These are phyloP conservation scores for Marmota monax DNA, from an alignment of 2,113 vertebrate species.

Conservation along the genomic window DNA sequence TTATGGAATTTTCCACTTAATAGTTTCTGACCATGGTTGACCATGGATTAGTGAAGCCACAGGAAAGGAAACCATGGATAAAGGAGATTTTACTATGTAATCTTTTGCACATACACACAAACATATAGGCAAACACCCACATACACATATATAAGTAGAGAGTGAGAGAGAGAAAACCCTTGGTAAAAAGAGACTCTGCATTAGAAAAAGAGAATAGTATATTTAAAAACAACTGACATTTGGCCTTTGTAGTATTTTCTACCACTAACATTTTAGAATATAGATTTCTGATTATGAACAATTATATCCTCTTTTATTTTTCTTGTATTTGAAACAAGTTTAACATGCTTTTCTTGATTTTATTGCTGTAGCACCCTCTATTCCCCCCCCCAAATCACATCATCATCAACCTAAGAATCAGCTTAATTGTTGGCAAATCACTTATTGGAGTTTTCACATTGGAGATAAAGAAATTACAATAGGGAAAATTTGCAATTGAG, in stretches of 20 bases:
- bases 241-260: background rate
- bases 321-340: constrained; percentile 22
- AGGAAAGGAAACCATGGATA: background rate
- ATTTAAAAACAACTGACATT: background rate
- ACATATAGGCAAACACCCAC: too few species aligned
- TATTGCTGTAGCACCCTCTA: background rate
- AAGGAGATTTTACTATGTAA: background rate
- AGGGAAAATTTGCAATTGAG: constrained; percentile 1
- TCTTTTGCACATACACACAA: too few species aligned
- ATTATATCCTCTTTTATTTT: background rate
- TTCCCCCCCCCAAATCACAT: background rate
- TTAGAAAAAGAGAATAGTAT: background rate
- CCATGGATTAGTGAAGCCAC: background rate
- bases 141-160: background rate
- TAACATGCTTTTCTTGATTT: background rate
- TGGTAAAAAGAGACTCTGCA: constrained; percentile 1
- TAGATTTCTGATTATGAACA: background rate
- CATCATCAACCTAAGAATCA: background rate
- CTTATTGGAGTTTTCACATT: constrained; percentile 10
- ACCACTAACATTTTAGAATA: constrained; percentile 6
- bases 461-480: background rate
- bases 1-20: background rate
- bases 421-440: background rate
- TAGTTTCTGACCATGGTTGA: background rate
- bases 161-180: background rate